Percentiles rank a stretch among this genome's conserved stretches.
phyloP scores from a whole-genome alignment of 2,113 vertebrate genomes.

The Ploceus nigricollis region DNA sequence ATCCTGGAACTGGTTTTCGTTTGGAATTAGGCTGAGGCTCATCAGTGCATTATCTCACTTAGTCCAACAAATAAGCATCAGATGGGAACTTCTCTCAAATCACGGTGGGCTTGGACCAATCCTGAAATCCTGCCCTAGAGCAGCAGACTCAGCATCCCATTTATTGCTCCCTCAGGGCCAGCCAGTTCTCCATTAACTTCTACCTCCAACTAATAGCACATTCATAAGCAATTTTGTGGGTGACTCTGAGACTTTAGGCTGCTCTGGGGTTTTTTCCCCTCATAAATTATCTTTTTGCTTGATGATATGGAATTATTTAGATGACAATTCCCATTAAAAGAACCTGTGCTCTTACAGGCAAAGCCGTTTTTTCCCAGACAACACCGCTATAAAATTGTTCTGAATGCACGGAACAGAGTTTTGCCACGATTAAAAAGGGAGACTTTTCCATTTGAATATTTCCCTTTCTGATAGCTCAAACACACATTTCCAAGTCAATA shows the following conservation, averaged over 20 bases:
- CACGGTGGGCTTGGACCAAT: background rate
- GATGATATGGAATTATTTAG: slow-evolving; percentile 55
- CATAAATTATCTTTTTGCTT: slow-evolving; percentile 28
- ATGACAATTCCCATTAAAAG: slow-evolving; percentile 34
- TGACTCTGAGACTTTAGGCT: slow-evolving; percentile 29
- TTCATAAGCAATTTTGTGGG: slow-evolving; percentile 64
- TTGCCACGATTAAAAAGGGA: background rate
- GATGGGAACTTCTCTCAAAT: background rate
- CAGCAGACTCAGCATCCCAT: slow-evolving; percentile 24
- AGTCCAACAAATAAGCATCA: slow-evolving; percentile 35
- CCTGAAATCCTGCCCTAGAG: slow-evolving; percentile 6
- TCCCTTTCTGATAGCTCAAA: slow-evolving; percentile 22
- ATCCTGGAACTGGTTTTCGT: background rate
- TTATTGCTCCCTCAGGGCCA: slow-evolving; percentile 36
- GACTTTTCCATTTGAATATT: background rate
- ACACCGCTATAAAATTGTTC: background rate
- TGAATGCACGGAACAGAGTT: background rate
- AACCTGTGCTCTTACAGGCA: background rate
- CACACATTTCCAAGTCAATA: slow-evolving; percentile 43
- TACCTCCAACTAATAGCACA: slow-evolving; percentile 50
- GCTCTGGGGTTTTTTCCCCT: background rate
- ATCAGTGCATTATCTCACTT: slow-evolving; percentile 33
- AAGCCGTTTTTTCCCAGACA: background rate
- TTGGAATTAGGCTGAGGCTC: background rate
- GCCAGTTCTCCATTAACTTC: slow-evolving; percentile 48